These are phyloP conservation scores for Montipora sp. DNA, from an alignment of 64 coral and sea anemone genomes.

Conservation along the genomic window DNA sequence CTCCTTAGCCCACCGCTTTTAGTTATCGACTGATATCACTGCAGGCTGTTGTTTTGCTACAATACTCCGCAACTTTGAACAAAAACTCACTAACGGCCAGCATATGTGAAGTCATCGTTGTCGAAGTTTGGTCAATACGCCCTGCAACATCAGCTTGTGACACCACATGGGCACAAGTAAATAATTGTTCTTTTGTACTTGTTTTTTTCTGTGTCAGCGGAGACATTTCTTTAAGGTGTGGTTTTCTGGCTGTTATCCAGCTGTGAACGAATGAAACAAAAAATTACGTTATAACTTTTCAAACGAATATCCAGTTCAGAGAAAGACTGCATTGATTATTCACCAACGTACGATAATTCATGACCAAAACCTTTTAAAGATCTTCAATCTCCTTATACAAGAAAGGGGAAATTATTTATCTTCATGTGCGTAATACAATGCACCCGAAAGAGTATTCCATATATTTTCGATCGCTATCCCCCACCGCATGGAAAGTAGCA, in stretches of 20 bases:
- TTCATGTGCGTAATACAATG: too few species aligned
- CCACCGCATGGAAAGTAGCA: too few species aligned
- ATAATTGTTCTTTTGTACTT: background rate
- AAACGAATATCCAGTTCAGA: too few species aligned
- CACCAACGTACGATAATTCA: too few species aligned
- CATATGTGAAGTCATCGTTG: constrained; percentile 32
- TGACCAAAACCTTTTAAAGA: too few species aligned
- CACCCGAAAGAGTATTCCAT: too few species aligned
- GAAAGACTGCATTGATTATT: too few species aligned
- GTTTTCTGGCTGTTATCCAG: background rate
- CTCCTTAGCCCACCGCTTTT: background rate
- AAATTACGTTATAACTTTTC: too few species aligned
- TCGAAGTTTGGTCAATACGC: constrained; percentile 14
- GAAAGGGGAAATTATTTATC: too few species aligned
- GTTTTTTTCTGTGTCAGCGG: constrained; percentile 28
- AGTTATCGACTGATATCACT: background rate
- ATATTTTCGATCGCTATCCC: too few species aligned
- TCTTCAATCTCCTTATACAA: too few species aligned
- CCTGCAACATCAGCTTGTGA: constrained; percentile 4
- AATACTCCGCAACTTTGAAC: background rate
- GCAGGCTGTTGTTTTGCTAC: background rate
- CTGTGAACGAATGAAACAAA: background rate
- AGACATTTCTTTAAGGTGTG: background rate
- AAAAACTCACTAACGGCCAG: background rate
- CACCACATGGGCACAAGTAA: constrained; percentile 27